Conservation (phyloP, 2,888 invertebrate species). For the Keiferia lycopersicella region DNA sequence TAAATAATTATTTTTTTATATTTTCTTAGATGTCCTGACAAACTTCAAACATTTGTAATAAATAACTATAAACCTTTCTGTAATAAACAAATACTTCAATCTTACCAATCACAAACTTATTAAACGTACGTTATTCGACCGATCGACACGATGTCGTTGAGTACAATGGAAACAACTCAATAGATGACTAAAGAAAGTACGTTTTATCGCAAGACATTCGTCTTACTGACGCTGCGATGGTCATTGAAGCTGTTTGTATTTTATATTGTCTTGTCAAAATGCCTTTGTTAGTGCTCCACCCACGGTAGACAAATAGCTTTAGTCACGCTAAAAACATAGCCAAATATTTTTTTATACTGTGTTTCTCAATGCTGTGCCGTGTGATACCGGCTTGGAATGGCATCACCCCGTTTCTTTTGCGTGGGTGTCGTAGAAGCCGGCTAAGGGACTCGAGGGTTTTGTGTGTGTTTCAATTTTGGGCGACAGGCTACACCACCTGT, state of each 20-base stretch:
- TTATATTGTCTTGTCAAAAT: constrained; percentile 13
- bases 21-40: not conserved
- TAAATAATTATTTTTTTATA: too few species aligned
- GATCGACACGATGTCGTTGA: not conserved
- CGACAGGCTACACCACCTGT: too few species aligned
- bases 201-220: not conserved
- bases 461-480: too few species aligned
- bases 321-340: not conserved
- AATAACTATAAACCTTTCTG: not conserved
- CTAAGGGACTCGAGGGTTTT: too few species aligned
- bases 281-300: not conserved
- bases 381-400: too few species aligned
- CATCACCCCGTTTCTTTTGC: too few species aligned
- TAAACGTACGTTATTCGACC: not conserved
- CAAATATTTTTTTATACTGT: too few species aligned
- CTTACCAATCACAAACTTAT: too few species aligned
- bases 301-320: not conserved
- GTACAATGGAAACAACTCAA: not conserved
- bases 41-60: not conserved
- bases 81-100: too few species aligned
- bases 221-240: not conserved
- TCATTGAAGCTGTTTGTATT: not conserved
- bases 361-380: too few species aligned
- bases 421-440: too few species aligned
- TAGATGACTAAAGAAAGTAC: not conserved